Evolutionary conservation across 92 coral and sea anemone genomes (phyloP).

Genomic region (Zoanthus solanderi): DNA sequence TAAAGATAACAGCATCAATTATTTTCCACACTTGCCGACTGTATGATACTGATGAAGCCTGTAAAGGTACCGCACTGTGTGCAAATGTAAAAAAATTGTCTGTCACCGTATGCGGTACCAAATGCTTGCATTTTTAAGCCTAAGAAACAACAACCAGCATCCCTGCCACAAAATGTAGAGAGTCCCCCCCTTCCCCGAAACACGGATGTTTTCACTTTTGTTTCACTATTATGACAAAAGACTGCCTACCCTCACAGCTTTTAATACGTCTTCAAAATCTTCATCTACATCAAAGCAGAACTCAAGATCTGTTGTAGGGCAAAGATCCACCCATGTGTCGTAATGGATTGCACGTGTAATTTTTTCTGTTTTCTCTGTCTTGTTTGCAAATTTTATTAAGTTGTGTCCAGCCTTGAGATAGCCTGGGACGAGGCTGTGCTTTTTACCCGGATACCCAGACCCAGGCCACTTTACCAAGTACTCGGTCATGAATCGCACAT

Average conservation of each 20-base stretch:
- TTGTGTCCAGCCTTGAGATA: constrained; percentile 71
- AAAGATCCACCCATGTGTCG: constrained; percentile 69
- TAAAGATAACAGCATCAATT: too few species aligned
- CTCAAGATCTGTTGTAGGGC: constrained; percentile 75
- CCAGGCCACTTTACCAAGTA: constrained; percentile 42
- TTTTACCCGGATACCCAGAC: constrained; percentile 35
- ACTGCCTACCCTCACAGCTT: constrained; percentile 51
- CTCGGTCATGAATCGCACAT: constrained; percentile 47
- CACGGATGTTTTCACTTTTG: neutral
- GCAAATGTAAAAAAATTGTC: too few species aligned
- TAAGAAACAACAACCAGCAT: too few species aligned
- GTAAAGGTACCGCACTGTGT: too few species aligned
- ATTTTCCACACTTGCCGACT: too few species aligned
- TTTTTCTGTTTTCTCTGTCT: constrained; percentile 40
- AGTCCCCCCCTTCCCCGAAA: too few species aligned
- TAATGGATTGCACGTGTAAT: constrained; percentile 77
- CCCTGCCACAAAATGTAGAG: too few species aligned
- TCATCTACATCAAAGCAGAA: constrained; percentile 63
- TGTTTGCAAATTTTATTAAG: constrained; percentile 56
- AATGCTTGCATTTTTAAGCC: too few species aligned
- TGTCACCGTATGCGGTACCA: too few species aligned
- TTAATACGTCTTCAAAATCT: constrained; percentile 48
- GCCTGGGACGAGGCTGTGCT: constrained; percentile 59
- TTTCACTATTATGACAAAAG: neutral
- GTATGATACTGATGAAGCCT: too few species aligned